Evolutionary conservation across 1,140 invertebrate species (phyloP).

Genomic region (Heliconius himera): DNA sequence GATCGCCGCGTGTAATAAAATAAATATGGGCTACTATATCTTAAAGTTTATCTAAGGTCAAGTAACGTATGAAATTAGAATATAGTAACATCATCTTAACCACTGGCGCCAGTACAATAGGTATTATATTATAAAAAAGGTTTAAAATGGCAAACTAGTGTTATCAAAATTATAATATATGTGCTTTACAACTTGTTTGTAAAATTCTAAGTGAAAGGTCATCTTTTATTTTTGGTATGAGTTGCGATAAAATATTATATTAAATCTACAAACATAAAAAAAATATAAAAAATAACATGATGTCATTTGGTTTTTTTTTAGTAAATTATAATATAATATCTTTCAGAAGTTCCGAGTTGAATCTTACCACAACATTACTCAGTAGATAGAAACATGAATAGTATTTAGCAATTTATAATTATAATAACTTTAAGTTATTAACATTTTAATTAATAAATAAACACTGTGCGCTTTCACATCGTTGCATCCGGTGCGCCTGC

Average conservation of each 20-base stretch:
- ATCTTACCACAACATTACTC: not conserved
- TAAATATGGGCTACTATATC: slow-evolving; percentile 57
- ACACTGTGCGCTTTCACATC: slow-evolving; percentile 62
- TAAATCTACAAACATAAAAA: not conserved
- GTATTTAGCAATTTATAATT: not conserved
- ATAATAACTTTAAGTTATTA: slow-evolving; percentile 1
- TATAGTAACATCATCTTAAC: slow-evolving; percentile 55
- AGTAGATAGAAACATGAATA: not conserved
- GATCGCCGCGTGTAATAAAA: slow-evolving; percentile 58
- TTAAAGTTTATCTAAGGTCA: slow-evolving; percentile 71
- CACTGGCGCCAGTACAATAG: slow-evolving; percentile 58
- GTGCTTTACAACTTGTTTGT: slow-evolving; percentile 10
- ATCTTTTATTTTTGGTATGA: not conserved
- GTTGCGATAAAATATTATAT: not conserved
- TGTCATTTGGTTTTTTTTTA: not conserved
- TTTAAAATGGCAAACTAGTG: slow-evolving; percentile 15
- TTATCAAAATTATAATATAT: slow-evolving; percentile 13
- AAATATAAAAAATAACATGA: not conserved
- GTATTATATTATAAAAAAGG: slow-evolving; percentile 16
- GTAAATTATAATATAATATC: not conserved
- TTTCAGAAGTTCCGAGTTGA: not conserved
- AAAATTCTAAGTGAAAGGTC: slow-evolving; percentile 8
- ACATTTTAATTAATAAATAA: slow-evolving; percentile 32
- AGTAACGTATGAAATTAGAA: slow-evolving; percentile 63
- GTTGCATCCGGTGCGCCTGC: slow-evolving; percentile 65